Conservation (phyloP, 92 coral and sea anemone species). For the Porites cylindrica region DNA sequence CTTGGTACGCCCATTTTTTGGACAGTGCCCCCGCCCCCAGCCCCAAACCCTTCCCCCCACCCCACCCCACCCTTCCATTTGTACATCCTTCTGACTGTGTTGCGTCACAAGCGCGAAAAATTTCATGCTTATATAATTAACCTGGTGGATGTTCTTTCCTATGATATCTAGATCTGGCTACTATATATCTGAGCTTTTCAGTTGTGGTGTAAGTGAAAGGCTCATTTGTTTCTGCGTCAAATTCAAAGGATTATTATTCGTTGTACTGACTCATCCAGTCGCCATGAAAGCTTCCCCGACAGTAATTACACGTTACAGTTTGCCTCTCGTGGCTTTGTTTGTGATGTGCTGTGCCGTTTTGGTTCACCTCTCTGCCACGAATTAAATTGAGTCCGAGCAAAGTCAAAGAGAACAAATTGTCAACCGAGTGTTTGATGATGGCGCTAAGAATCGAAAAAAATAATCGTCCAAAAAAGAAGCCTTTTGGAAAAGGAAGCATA, state of each 20-base stretch:
- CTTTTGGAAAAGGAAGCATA: no score
- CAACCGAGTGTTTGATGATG: not conserved
- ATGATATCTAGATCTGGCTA: not conserved
- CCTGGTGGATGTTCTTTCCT: not conserved
- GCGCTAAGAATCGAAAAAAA: no score
- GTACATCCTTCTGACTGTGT: no score
- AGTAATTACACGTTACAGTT: not conserved
- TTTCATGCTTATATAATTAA: not conserved
- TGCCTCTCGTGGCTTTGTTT: not conserved
- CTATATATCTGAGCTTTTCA: not conserved
- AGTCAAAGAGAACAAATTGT: no score
- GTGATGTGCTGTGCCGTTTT: not conserved
- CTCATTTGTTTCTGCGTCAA: not conserved
- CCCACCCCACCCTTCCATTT: no score
- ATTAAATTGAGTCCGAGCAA: not conserved
- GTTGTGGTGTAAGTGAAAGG: not conserved
- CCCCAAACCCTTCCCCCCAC: no score
- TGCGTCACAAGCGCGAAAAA: conserved; percentile 1
- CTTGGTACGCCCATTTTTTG: no score
- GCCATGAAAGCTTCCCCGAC: not conserved
- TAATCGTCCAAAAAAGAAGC: no score
- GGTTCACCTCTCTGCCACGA: not conserved
- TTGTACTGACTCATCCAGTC: not conserved
- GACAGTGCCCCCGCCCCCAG: no score
- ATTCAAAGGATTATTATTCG: not conserved